phyloP scores from a whole-genome alignment of 92 coral and sea anemone species.

The Diadumene lineata region DNA sequence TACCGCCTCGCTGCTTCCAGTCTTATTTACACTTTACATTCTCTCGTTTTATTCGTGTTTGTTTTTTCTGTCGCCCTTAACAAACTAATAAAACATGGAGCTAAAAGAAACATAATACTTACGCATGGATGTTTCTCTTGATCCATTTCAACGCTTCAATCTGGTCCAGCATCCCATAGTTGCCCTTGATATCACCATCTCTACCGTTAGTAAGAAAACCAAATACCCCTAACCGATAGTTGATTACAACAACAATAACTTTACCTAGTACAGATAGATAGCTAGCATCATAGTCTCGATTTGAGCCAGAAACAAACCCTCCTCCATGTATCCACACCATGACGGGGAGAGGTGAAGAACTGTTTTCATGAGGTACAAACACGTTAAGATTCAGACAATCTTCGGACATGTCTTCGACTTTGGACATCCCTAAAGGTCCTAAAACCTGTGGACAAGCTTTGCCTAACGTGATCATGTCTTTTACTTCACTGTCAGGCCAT shows the following conservation, averaged over 20 bases:
- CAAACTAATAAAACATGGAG: not conserved
- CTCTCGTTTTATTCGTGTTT: no score
- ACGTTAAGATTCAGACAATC: conserved; percentile 50
- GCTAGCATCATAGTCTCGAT: conserved; percentile 17
- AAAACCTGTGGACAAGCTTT: not conserved
- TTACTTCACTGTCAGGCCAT: not conserved
- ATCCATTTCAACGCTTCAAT: conserved; percentile 20
- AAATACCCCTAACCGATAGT: conserved; percentile 18
- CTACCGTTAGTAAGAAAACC: conserved; percentile 17
- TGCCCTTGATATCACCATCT: conserved; percentile 15
- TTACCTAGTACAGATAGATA: conserved; percentile 3
- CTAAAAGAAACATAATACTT: not conserved
- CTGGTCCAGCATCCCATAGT: conserved; percentile 30
- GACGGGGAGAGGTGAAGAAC: conserved; percentile 16
- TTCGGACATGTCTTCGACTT: conserved; percentile 36
- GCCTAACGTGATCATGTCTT: conserved; percentile 1
- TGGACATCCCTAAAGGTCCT: not conserved
- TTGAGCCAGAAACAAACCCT: not conserved
- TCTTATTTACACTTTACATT: no score
- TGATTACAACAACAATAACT: conserved; percentile 16
- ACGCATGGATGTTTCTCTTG: conserved; percentile 18
- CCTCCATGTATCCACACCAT: conserved; percentile 26
- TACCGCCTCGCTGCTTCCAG: no score
- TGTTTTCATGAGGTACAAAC: conserved; percentile 32
- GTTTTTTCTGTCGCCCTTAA: no score